Percentiles rank a stretch among this genome's conserved stretches.
Evolutionary conservation across 2,113 vertebrate genomes (phyloP).

Genomic region (Indicator maculatus): DNA sequence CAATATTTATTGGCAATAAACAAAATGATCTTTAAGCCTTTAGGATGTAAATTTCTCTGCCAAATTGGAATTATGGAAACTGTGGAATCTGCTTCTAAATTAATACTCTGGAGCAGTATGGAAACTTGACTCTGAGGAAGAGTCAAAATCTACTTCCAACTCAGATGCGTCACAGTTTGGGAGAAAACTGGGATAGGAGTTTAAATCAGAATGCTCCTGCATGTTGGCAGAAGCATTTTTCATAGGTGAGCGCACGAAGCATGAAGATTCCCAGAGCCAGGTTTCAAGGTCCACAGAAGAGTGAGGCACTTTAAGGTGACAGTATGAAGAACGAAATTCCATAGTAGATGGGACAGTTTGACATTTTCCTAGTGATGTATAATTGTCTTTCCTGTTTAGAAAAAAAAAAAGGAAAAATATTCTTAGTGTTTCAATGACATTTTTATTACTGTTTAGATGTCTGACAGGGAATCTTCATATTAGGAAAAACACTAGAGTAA

Average conservation of each 20-base stretch:
- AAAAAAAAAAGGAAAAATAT: background rate
- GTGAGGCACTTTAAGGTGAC: conserved; percentile 42
- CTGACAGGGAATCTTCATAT: background rate
- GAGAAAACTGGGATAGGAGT: conserved; percentile 2
- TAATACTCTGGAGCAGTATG: conserved; percentile 64
- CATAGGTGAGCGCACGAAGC: background rate
- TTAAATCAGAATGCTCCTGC: background rate
- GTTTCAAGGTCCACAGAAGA: conserved; percentile 76
- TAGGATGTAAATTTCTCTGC: background rate
- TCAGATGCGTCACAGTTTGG: conserved; percentile 39
- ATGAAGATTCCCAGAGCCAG: conserved; percentile 78
- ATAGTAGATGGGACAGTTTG: conserved; percentile 62
- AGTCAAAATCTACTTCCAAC: conserved; percentile 45
- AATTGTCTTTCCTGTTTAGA: conserved; percentile 56
- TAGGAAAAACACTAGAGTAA: background rate
- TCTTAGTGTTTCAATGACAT: background rate
- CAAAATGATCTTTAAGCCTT: background rate
- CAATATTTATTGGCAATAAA: conserved; percentile 28
- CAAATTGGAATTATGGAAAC: background rate
- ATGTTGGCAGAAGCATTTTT: background rate
- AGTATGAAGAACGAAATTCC: conserved; percentile 31
- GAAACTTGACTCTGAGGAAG: conserved; percentile 64
- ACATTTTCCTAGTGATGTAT: conserved; percentile 74
- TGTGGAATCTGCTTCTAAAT: background rate
- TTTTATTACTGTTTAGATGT: background rate